These are phyloP conservation scores for Sebastes flavidus DNA, from an alignment of 2,797 vertebrate genomes.

Conservation along the genomic window DNA sequence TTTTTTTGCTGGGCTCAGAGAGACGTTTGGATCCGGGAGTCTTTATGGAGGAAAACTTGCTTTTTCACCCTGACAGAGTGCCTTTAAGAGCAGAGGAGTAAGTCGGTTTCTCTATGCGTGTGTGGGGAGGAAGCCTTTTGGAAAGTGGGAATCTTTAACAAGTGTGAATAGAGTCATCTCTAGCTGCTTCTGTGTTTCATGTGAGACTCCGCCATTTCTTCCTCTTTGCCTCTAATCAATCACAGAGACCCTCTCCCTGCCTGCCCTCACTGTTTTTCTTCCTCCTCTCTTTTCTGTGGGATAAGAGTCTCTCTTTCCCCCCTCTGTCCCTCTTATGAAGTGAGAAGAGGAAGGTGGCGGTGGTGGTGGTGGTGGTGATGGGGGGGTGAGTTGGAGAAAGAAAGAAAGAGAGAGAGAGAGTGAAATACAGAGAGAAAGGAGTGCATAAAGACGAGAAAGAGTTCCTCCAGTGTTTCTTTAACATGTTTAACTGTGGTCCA, in stretches of 20 bases:
- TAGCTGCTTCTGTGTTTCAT: constrained; percentile 64
- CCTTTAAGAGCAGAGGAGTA: constrained; percentile 20
- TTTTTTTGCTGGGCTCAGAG: background rate
- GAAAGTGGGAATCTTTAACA: constrained; percentile 54
- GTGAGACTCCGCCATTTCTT: constrained; percentile 50
- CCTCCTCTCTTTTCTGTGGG: constrained; percentile 21
- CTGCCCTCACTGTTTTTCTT: constrained; percentile 29
- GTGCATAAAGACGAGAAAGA: constrained; percentile 59
- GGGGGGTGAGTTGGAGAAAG: constrained; percentile 4
- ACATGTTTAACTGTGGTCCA: constrained; percentile 70
- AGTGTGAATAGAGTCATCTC: constrained; percentile 62
- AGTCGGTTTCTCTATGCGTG: constrained; percentile 6
- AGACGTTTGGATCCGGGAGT: constrained; percentile 34
- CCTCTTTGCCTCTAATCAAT: constrained; percentile 65
- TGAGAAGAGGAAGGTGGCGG: constrained; percentile 19
- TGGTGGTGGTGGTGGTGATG: background rate
- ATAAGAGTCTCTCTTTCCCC: background rate
- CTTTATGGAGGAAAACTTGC: constrained; percentile 34
- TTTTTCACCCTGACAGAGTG: constrained; percentile 40
- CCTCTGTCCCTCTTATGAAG: constrained; percentile 34
- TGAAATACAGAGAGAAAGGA: constrained; percentile 34
- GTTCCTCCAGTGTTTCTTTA: constrained; percentile 69
- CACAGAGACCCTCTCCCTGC: constrained; percentile 33
- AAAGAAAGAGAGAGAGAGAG: constrained; percentile 9
- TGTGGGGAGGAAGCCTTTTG: constrained; percentile 26